Evolutionary conservation across 2,113 vertebrate species (phyloP).

Genomic region (Podarcis muralis): DNA sequence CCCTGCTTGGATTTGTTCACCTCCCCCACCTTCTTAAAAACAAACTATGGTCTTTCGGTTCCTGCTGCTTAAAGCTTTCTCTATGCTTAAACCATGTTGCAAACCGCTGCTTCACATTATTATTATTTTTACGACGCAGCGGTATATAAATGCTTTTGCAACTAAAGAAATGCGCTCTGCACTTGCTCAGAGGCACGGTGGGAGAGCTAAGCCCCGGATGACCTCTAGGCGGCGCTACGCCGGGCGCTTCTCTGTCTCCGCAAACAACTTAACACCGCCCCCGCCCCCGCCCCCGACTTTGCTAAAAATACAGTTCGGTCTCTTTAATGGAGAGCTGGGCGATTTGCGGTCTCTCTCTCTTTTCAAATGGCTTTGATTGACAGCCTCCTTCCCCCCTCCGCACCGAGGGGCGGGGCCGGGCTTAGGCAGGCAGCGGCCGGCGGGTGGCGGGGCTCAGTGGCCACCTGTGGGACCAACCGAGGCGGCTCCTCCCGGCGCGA

Average conservation of each 20-base stretch:
- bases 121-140: too few relatives aligned
- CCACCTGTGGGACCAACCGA: neutral
- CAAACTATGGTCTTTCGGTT: too few relatives aligned
- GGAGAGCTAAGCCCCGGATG: neutral
- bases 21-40: too few relatives aligned
- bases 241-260: neutral
- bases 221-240: neutral
- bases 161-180: neutral
- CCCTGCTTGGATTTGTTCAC: too few relatives aligned
- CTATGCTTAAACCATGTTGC: too few relatives aligned
- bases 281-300: neutral
- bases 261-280: neutral
- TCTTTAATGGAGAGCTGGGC: neutral
- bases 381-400: neutral
- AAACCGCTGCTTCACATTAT: too few relatives aligned
- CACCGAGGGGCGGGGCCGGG: neutral
- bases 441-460: neutral
- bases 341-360: neutral
- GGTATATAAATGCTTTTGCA: too few relatives aligned
- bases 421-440: rapidly evolving
- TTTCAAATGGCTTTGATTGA: neutral
- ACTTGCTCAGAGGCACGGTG: neutral
- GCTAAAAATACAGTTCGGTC: neutral
- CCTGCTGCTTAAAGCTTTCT: too few relatives aligned
- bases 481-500: neutral